Percentiles rank a stretch among this genome's conserved stretches.
phyloP scores from a whole-genome alignment of 2,113 vertebrate genomes.

The Anser cygnoides region DNA sequence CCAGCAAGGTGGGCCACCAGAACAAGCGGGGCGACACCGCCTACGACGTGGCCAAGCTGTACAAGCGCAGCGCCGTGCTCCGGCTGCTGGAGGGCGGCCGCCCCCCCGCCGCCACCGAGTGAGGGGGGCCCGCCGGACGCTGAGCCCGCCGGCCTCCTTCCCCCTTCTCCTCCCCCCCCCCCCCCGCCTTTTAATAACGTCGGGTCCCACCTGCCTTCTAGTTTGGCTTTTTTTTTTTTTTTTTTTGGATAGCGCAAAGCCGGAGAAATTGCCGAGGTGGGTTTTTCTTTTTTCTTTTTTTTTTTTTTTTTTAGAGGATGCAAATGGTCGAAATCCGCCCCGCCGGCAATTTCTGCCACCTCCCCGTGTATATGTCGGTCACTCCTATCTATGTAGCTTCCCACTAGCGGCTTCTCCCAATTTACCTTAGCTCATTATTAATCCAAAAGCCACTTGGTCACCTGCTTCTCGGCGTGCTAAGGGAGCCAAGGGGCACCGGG shows the following conservation, averaged over 20 bases:
- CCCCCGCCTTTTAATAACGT: neutral
- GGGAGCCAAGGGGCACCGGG: no score
- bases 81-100: conserved; percentile 68
- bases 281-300: neutral
- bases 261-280: conserved; percentile 53
- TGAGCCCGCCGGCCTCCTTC: no score
- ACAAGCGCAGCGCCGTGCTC: conserved; percentile 68
- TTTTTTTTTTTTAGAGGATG: neutral
- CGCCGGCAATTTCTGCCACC: conserved; percentile 9
- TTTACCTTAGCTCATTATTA: conserved; percentile 43
- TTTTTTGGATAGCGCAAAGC: neutral
- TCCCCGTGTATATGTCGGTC: conserved; percentile 11
- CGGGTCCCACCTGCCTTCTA: neutral
- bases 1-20: conserved; percentile 67
- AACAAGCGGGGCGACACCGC: conserved; percentile 83
- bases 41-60: conserved; percentile 78
- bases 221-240: neutral
- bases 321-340: conserved; percentile 31
- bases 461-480: neutral
- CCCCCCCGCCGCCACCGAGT: neutral
- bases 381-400: conserved; percentile 20
- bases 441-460: conserved; percentile 34
- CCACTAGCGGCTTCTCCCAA: conserved; percentile 20
- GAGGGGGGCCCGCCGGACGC: neutral
- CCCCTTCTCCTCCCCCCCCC: no score